Evolutionary conservation across 2,113 vertebrate species (phyloP).

Genomic region (Hiodon alosoides): DNA sequence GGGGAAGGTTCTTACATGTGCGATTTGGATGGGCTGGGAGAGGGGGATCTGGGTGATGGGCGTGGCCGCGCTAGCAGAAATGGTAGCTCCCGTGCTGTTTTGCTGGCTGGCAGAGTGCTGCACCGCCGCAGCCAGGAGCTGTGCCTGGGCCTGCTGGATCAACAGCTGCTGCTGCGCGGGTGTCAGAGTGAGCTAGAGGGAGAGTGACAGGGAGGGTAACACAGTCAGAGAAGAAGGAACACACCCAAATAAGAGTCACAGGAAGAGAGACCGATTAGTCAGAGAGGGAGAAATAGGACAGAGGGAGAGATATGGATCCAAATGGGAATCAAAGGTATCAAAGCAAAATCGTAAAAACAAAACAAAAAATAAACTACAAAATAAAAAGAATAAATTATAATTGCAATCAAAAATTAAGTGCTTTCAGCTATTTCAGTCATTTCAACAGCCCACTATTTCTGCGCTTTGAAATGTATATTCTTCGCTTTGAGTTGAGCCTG

Average conservation of each 20-base stretch:
- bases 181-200: conserved; percentile 82
- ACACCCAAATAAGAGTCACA: not conserved
- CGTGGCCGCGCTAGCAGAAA: conserved; percentile 95
- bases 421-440: no score
- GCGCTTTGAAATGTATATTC: no score
- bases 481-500: no score
- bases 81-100: conserved; percentile 90
- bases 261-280: not conserved
- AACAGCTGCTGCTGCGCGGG: conserved; percentile 94
- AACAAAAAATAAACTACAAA: no score
- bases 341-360: no score
- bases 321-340: no score
- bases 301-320: no score
- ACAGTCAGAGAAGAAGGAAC: conserved; percentile 19
- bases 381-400: no score
- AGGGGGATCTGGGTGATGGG: conserved; percentile 96
- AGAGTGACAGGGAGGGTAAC: conserved; percentile 34
- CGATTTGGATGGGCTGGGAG: conserved; percentile 95
- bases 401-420: no score
- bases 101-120: conserved; percentile 96
- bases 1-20: conserved; percentile 66
- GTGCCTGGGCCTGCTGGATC: conserved; percentile 95
- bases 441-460: no score
- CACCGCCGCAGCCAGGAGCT: conserved; percentile 93
- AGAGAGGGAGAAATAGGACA: not conserved